phyloP scores from a whole-genome alignment of 1,140 invertebrate genomes.

The Drosophila sechellia region DNA sequence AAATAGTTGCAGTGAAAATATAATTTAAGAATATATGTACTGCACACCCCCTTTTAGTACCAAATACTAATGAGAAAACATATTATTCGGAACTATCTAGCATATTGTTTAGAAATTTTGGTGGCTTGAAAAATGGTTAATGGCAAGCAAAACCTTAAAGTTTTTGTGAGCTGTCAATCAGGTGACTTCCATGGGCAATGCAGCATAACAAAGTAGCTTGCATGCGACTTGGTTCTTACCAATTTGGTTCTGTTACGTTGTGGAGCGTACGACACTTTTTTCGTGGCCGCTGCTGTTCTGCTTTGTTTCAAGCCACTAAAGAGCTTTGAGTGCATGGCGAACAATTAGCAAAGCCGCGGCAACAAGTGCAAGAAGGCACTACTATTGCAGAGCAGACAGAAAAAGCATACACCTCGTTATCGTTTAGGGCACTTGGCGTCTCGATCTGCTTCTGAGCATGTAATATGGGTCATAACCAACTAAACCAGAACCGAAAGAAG shows the following conservation, averaged over 20 bases:
- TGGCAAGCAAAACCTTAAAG: neutral
- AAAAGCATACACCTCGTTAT: constrained; percentile 34
- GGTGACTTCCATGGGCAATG: constrained; percentile 58
- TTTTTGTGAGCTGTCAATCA: neutral
- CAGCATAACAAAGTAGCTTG: constrained; percentile 56
- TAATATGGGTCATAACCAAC: constrained; percentile 70
- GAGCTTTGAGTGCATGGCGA: constrained; percentile 34
- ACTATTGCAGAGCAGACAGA: neutral
- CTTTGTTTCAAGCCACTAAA: neutral
- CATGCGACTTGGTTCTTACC: constrained; percentile 9
- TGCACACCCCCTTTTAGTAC: too few relatives aligned
- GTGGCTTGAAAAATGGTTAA: too few relatives aligned
- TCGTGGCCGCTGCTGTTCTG: constrained; percentile 7
- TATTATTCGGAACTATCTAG: too few relatives aligned
- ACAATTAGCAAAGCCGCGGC: constrained; percentile 58
- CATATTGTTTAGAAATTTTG: too few relatives aligned
- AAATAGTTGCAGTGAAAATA: neutral
- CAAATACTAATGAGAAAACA: too few relatives aligned
- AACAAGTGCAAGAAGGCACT: constrained; percentile 37
- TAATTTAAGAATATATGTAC: too few relatives aligned
- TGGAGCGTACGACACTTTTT: constrained; percentile 54
- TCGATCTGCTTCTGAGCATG: constrained; percentile 43
- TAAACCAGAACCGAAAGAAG: constrained; percentile 61
- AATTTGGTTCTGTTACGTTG: constrained; percentile 54
- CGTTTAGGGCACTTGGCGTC: constrained; percentile 41